Base-by-base conservation (phyloP, 2,888 invertebrate genomes). In the Eucera pruinosa region DNA sequence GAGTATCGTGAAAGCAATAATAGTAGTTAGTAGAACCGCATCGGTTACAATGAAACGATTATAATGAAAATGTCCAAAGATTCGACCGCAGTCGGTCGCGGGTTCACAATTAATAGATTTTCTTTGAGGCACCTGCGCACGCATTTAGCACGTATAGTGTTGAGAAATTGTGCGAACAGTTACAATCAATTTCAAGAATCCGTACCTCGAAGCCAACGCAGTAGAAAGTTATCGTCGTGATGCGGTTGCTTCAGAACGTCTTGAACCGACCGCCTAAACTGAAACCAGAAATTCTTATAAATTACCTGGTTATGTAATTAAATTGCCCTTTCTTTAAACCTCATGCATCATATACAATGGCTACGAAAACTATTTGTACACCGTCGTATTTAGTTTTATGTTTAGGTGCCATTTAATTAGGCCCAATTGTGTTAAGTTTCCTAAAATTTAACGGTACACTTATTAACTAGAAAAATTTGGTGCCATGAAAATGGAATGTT, bases 131-230 rank as follows among this genome's bases (percentile, higher is more conserved):
- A 13, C 20, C 23, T 47, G 5, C 30, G 23, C 23, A 20, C 36
- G 27, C n/a, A 13, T 15, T 55, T 45, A 23, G 33, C 20, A 11
- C 27, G n/a, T 33, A 7, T 11, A 1, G 13, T 20, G 23, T 65
- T 50, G 30, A 30, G 64, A 65, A 54, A 68, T 2, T 33, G 11
- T 25, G 11, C 15, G 13, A 30, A 39, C 41, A n/a, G 20, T 75
- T 64, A 20, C 52, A 47, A 15, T 39, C 47, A 69, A 65, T 69
- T 39, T 70, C 36, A 60, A 43, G 33, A 13, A 47, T 23, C 50
- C 91, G 92, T 93, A 97, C 97, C 97, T 94, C 95, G 93, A 0
- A 97, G 94, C 97, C 97, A 97, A 81, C 97, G 94, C 6, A 97
- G 91, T 27, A 97, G 93, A 91, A 95, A 97, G 84, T 95, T 95